Evolutionary conservation across 2,113 vertebrate species (phyloP).

Genomic region (crab-eating macaque (Macaca fascicularis)): DNA sequence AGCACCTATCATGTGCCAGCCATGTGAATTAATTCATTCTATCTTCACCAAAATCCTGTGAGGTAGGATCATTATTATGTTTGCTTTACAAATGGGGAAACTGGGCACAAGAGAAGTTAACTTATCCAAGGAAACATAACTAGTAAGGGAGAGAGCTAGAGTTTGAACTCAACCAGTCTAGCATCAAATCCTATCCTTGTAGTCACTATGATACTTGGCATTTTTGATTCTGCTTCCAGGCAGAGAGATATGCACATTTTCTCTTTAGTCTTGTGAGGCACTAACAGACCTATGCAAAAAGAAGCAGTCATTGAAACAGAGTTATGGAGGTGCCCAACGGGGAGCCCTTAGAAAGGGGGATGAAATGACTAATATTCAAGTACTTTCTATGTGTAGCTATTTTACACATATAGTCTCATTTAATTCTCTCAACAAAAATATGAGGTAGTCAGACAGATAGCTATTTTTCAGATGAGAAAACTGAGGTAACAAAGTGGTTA

Average conservation of each 20-base stretch:
- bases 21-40: neutral
- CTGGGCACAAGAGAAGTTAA: neutral
- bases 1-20: neutral
- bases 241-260: neutral
- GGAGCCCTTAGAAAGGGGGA: neutral
- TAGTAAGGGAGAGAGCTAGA: neutral
- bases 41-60: neutral
- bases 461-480: neutral
- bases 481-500: neutral
- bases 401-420: neutral
- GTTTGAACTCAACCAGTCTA: conserved; percentile 3
- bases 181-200: neutral
- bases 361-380: neutral
- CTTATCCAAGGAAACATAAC: neutral
- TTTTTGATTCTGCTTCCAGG: conserved; percentile 16
- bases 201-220: neutral
- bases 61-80: neutral
- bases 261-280: neutral
- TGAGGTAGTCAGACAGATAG: neutral
- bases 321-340: neutral
- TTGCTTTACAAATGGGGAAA: conserved; percentile 6
- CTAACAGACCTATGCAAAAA: neutral
- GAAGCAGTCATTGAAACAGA: neutral
- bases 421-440: neutral
- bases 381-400: conserved; percentile 13